Percentiles rank a stretch among this genome's conserved stretches.
Evolutionary conservation across 2,113 vertebrate species (phyloP).

Genomic region (Loxodonta africana): DNA sequence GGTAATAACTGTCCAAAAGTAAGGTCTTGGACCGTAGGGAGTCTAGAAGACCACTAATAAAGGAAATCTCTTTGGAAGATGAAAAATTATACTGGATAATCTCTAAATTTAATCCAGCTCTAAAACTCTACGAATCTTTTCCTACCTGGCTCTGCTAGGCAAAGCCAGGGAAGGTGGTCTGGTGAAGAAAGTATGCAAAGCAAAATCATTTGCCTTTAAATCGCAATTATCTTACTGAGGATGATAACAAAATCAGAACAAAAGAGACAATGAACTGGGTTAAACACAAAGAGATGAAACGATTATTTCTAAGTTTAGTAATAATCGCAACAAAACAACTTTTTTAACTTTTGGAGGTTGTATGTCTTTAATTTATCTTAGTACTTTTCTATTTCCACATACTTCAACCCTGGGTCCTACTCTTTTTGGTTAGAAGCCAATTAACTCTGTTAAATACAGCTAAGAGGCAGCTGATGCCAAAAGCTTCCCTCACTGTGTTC

Average conservation of each 20-base stretch:
- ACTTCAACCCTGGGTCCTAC: slow-evolving; percentile 49
- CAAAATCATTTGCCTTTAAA: slow-evolving; percentile 58
- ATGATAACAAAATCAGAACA: slow-evolving; percentile 34
- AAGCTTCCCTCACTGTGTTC: slow-evolving; percentile 66
- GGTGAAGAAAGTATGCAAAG: slow-evolving; percentile 6
- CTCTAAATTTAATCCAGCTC: not conserved
- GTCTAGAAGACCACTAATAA: not conserved
- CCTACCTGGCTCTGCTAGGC: not conserved
- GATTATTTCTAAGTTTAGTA: slow-evolving; percentile 56
- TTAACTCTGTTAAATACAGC: slow-evolving; percentile 73
- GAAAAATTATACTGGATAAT: not conserved
- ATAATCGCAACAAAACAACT: not conserved
- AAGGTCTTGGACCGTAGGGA: not conserved
- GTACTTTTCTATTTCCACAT: slow-evolving; percentile 41
- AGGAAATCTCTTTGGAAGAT: not conserved
- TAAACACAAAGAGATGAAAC: slow-evolving; percentile 46
- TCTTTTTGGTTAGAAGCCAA: slow-evolving; percentile 74
- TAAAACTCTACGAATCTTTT: not conserved
- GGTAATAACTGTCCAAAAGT: not conserved
- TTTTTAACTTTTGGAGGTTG: not conserved
- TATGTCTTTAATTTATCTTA: slow-evolving; percentile 51
- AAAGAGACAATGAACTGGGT: not conserved
- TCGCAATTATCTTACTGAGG: slow-evolving; percentile 3
- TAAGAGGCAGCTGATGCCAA: slow-evolving; percentile 66
- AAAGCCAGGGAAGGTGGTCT: not conserved